Evolutionary conservation across 2,113 vertebrate genomes (phyloP).

Genomic region (Forbesichthys papilliferus): DNA sequence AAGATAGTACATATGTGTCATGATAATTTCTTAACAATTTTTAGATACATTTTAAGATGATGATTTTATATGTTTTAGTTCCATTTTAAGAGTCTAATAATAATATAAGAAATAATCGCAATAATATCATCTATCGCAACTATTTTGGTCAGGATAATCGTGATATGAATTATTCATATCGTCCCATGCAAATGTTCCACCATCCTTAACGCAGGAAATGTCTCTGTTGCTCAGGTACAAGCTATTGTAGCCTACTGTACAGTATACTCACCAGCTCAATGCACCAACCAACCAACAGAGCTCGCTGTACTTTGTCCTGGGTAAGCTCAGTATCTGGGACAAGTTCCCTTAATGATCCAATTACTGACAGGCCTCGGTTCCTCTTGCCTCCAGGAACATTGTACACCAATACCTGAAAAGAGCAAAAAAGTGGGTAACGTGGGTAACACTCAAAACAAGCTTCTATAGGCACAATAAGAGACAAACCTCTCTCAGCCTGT

Average conservation of each 20-base stretch:
- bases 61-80: too few species aligned
- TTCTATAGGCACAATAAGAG: background rate
- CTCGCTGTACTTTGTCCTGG: slow-evolving; percentile 73
- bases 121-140: too few species aligned
- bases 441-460: background rate
- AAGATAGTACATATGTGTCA: too few species aligned
- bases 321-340: slow-evolving; percentile 66
- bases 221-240: background rate
- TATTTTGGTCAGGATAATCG: too few species aligned
- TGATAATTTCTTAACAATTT: too few species aligned
- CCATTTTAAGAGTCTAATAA: too few species aligned
- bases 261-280: slow-evolving; percentile 85
- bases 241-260: too few species aligned
- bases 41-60: too few species aligned
- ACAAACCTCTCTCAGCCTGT: slow-evolving; percentile 79
- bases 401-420: slow-evolving; percentile 82
- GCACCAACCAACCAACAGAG: slow-evolving; percentile 90
- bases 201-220: too few species aligned
- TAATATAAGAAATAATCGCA: too few species aligned
- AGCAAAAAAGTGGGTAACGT: background rate
- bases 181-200: too few species aligned
- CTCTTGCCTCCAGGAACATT: slow-evolving; percentile 87
- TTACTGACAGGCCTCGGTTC: slow-evolving; percentile 87
- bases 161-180: too few species aligned
- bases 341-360: slow-evolving; percentile 80